These are phyloP conservation scores for Catocala fraxini DNA, from an alignment of 2,888 invertebrate genomes.

Conservation along the genomic window DNA sequence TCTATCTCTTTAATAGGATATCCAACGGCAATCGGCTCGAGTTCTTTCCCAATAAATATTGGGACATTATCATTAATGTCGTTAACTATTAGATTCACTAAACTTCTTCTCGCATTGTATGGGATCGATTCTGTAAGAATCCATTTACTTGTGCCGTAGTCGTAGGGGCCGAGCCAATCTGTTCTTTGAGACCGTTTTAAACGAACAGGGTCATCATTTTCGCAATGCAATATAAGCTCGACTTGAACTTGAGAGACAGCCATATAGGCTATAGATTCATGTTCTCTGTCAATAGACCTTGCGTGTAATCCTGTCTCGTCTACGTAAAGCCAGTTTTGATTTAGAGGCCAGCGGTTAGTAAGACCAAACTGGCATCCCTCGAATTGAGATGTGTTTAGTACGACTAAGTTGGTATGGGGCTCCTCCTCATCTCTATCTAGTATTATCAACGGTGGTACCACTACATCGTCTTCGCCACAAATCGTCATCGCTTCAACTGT, in stretches of 20 bases:
- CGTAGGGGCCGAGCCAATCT: constrained; percentile 66
- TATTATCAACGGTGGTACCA: constrained; percentile 71
- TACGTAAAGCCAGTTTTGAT: constrained; percentile 78
- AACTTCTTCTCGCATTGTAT: constrained; percentile 71
- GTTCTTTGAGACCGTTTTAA: constrained; percentile 64
- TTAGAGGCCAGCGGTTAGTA: constrained; percentile 72
- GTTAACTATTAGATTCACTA: constrained; percentile 82
- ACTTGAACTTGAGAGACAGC: constrained; percentile 81
- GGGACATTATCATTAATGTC: constrained; percentile 87
- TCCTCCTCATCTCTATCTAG: constrained; percentile 77
- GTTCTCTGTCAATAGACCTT: constrained; percentile 76
- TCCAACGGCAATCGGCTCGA: constrained; percentile 76
- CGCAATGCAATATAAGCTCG: constrained; percentile 73
- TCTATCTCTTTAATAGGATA: constrained; percentile 78
- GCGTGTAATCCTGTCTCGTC: constrained; percentile 74
- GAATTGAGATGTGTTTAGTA: constrained; percentile 56
- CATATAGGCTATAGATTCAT: constrained; percentile 80
- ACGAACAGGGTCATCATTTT: constrained; percentile 54
- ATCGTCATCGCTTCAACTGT: constrained; percentile 62
- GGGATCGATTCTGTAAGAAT: constrained; percentile 73
- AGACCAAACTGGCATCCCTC: constrained; percentile 70
- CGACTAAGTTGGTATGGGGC: constrained; percentile 67
- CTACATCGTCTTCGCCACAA: constrained; percentile 61
- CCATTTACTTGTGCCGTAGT: constrained; percentile 77
- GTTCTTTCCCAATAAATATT: constrained; percentile 72